Evolutionary conservation across 2,113 vertebrate species (phyloP).

Genomic region (Lagenorhynchus albirostris): DNA sequence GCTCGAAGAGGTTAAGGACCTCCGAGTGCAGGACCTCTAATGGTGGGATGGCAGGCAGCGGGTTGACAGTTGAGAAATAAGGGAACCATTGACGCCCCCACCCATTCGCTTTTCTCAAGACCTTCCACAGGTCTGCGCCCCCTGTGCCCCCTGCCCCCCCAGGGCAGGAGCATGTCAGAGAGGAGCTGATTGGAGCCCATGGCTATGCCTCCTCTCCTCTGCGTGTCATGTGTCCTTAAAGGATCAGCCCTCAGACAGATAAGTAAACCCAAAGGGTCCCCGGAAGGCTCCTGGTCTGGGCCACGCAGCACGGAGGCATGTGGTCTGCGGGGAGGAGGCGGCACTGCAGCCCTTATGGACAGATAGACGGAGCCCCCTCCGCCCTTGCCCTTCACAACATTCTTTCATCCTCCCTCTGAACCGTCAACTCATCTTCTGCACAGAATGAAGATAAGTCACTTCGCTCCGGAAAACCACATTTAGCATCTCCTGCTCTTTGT

Average conservation of each 20-base stretch:
- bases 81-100: accelerated
- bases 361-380: no score
- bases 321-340: accelerated
- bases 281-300: accelerated
- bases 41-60: background rate
- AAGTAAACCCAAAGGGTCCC: background rate
- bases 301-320: accelerated
- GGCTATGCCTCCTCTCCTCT: background rate
- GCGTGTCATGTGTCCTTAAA: background rate
- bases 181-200: background rate
- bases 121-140: background rate
- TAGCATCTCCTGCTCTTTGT: constrained; percentile 8
- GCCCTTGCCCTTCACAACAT: background rate
- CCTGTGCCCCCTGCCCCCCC: background rate
- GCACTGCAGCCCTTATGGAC: accelerated
- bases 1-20: background rate
- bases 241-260: no score
- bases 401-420: background rate
- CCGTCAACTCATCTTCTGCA: constrained; percentile 20
- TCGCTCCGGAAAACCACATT: background rate
- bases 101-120: background rate
- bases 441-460: constrained; percentile 60
- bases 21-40: background rate
- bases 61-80: background rate
- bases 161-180: background rate